Evolutionary conservation across 2,888 invertebrate genomes (phyloP).

Genomic region (Ephialtes manifestator): DNA sequence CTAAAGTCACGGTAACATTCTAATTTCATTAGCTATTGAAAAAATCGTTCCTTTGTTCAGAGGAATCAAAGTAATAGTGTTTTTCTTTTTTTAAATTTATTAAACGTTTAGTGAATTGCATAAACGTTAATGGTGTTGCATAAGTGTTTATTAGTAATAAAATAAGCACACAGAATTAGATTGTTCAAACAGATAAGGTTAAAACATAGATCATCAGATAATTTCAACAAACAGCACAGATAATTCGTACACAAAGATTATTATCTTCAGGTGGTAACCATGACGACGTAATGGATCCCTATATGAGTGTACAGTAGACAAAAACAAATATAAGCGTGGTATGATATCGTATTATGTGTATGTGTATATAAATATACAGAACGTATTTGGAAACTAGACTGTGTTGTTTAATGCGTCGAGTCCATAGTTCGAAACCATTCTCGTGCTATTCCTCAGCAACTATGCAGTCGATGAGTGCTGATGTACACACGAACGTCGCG

Average conservation of each 20-base stretch:
- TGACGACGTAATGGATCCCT: neutral
- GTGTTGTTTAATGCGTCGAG: slow-evolving; percentile 1
- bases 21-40: neutral
- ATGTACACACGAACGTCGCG: neutral
- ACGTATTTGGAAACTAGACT: neutral
- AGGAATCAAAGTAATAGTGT: neutral
- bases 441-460: neutral
- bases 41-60: neutral
- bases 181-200: neutral
- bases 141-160: neutral
- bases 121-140: neutral
- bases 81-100: neutral
- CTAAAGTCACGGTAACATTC: neutral
- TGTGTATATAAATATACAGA: neutral
- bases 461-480: neutral
- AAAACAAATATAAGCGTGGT: neutral
- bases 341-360: neutral
- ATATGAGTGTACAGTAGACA: neutral
- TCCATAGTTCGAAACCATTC: neutral
- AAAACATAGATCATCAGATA: neutral
- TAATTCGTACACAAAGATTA: neutral
- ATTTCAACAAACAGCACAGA: neutral
- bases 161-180: neutral
- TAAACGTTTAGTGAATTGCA: neutral
- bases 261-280: slow-evolving; percentile 34